Evolutionary conservation across 2,797 vertebrate species (phyloP).

Genomic region (Heliangelus exortis): DNA sequence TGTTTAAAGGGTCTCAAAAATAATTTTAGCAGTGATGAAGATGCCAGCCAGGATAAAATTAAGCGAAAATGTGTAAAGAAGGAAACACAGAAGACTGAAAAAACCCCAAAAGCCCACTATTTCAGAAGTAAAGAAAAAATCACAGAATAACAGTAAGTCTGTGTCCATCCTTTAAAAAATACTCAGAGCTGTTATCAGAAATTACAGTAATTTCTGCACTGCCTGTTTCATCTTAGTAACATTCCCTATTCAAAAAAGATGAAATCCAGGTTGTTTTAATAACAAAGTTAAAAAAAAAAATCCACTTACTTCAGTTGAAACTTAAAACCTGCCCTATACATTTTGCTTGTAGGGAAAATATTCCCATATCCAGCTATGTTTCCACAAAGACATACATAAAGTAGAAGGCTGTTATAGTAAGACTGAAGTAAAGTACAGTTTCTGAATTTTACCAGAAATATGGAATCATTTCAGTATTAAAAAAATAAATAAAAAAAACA

Average conservation of each 20-base stretch:
- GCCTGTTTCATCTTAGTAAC: background rate
- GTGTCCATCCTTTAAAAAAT: background rate
- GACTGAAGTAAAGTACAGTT: background rate
- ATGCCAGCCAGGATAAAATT: background rate
- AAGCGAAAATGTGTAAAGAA: background rate
- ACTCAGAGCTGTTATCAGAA: background rate
- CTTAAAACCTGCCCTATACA: background rate
- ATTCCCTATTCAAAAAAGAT: background rate
- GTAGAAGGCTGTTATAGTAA: background rate
- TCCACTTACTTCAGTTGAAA: background rate
- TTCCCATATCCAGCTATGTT: background rate
- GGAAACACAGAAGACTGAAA: background rate
- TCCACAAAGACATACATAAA: background rate
- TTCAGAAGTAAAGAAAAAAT: background rate
- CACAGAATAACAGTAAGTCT: background rate
- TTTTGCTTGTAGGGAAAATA: background rate
- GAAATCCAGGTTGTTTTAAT: background rate
- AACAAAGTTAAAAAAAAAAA: background rate
- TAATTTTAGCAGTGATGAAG: background rate
- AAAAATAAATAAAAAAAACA: background rate
- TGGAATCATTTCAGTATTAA: background rate
- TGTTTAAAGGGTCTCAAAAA: background rate
- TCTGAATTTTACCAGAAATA: background rate
- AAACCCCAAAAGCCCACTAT: background rate
- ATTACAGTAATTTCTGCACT: background rate